Base-by-base conservation (phyloP, 2,888 invertebrate species). In the Kuschelorhynchus macadamiae region DNA sequence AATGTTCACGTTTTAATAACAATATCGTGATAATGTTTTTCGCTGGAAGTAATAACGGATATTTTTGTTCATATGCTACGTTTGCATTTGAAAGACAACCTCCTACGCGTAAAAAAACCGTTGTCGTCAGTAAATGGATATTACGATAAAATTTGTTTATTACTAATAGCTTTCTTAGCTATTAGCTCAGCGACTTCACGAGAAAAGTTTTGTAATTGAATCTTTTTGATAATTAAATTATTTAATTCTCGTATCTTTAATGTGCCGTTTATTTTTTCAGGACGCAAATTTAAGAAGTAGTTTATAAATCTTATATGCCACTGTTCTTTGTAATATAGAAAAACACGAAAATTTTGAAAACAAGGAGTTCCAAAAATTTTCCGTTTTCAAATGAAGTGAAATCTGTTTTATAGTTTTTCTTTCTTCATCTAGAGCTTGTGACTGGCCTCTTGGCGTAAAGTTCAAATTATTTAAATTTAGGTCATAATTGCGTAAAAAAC, bases 231-330 rank as follows among this genome's bases (percentile, higher is more conserved):
- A 25, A 25, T 25, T 25, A 25, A 25, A 25, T 25, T 25, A 25
- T 25, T 25, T 25, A 25, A 25, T 25, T 25, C 25, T 25, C 7
- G 25, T 25, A 25, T 25, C 7, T 3, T 25, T 25, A 25, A 36
- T 3, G 36, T 4, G 12, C 36, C 36, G 11, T 7, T 12, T 36
- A 3, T 36, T 36, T 36, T 36, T 36, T 36, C 36, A 36, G 36
- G 7, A 25, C 3, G 11, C 11, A 11, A 36, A n/a, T 36, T 36
- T 36, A 36, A 25, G 25, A 3, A 36, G 11, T 36, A 7, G 12
- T 36, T 36, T 3, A 36, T 36, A 36, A 36, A 36, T 36, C 36
- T 36, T 36, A 36, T n/a, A 36, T 11, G 36, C 36, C 11, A 36
- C n/a, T 3, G 36, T 36, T 36, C 36, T 36, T 36, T 36, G 11